These are phyloP conservation scores for Capitella teleta DNA, from an alignment of 1,140 invertebrate species.

Conservation along the genomic window DNA sequence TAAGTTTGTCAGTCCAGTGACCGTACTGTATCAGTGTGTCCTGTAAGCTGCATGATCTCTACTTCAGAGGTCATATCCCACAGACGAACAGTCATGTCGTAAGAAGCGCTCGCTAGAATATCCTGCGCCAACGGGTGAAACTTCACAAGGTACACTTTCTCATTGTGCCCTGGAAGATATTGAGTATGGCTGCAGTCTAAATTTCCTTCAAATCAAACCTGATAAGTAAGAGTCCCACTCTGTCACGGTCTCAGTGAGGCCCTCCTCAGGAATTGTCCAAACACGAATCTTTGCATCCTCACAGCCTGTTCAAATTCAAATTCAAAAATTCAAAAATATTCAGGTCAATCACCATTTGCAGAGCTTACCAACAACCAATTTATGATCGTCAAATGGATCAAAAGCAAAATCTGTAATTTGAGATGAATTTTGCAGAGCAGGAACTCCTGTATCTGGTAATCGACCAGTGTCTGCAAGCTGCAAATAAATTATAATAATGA, in stretches of 20 bases:
- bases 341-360: neutral
- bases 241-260: conserved; percentile 60
- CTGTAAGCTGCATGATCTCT: conserved; percentile 18
- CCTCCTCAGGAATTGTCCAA: conserved; percentile 62
- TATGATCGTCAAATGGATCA: conserved; percentile 75
- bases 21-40: conserved; percentile 59
- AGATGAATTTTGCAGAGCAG: conserved; percentile 72
- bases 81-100: conserved; percentile 77
- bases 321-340: conserved; percentile 2
- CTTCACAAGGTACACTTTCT: conserved; percentile 81
- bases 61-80: conserved; percentile 52
- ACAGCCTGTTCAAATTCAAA: conserved; percentile 49
- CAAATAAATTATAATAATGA: conserved; percentile 1
- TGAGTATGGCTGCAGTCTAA: too few species aligned
- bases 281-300: conserved; percentile 80
- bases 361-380: conserved; percentile 61
- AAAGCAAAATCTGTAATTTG: conserved; percentile 85
- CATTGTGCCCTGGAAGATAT: conserved; percentile 58
- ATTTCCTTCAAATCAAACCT: too few species aligned
- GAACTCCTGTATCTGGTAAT: conserved; percentile 67
- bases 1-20: conserved; percentile 4
- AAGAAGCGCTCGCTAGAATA: conserved; percentile 71
- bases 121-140: conserved; percentile 81
- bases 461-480: conserved; percentile 60
- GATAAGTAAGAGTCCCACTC: conserved; percentile 46